Conservation (phyloP, 2,888 invertebrate species). For the Morinoia aosen region DNA sequence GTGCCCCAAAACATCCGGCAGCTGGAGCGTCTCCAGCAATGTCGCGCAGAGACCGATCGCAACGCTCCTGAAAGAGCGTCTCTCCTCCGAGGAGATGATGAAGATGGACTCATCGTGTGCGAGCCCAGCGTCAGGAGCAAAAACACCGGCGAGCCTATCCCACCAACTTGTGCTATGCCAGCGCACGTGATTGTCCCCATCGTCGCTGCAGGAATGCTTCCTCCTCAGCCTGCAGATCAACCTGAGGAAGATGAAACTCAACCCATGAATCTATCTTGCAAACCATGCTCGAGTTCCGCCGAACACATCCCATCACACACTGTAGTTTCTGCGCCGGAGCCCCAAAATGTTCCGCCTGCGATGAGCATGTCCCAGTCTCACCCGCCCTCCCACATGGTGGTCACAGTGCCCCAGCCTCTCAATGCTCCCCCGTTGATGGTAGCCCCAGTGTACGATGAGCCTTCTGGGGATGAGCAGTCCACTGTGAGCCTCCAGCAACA, state of each 20-base stretch:
- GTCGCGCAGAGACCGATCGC: neutral
- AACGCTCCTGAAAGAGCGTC: neutral
- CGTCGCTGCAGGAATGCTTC: neutral
- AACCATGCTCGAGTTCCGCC: neutral
- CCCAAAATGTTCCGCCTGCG: neutral
- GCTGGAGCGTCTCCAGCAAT: constrained; percentile 13
- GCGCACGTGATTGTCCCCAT: neutral
- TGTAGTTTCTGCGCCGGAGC: neutral
- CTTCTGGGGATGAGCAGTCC: constrained; percentile 34
- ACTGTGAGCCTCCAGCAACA: constrained; percentile 15
- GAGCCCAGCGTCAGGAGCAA: constrained; percentile 45
- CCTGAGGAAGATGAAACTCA: neutral
- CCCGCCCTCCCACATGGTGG: constrained; percentile 8
- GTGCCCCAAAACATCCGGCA: constrained; percentile 14
- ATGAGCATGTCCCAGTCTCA: constrained; percentile 14
- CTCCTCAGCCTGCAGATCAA: neutral
- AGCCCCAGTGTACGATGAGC: constrained; percentile 29
- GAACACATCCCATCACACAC: neutral
- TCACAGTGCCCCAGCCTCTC: constrained; percentile 26
- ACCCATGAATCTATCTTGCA: constrained; percentile 26
- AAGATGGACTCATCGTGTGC: constrained; percentile 31
- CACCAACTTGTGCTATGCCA: neutral
- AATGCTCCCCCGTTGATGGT: constrained; percentile 21
- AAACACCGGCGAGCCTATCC: constrained; percentile 8
- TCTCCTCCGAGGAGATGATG: constrained; percentile 27